Conservation (phyloP, 2,113 vertebrate genomes). For the Addax nasomaculatus region DNA sequence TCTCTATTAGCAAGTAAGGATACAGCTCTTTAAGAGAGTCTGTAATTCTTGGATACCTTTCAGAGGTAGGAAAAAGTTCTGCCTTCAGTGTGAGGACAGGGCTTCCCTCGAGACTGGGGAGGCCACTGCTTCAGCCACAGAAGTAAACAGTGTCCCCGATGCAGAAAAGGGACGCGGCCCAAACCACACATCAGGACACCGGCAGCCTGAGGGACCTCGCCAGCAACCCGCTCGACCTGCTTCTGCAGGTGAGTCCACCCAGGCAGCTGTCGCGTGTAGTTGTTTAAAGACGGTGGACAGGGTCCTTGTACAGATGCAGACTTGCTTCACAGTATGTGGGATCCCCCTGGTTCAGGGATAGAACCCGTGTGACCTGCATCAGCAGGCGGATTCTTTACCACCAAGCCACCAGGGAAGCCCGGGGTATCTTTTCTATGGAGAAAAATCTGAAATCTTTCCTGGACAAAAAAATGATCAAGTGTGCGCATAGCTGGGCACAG, state of each 20-base stretch:
- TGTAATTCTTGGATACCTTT: neutral
- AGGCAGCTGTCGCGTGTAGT: rapidly evolving
- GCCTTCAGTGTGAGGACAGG: rapidly evolving
- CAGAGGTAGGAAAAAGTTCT: neutral
- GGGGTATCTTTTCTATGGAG: neutral
- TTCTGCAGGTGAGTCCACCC: neutral
- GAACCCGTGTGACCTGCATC: neutral
- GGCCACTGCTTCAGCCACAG: neutral
- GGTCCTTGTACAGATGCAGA: too few species aligned
- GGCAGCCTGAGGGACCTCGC: rapidly evolving
- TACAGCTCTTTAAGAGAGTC: neutral
- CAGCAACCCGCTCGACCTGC: rapidly evolving
- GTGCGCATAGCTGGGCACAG: rapidly evolving
- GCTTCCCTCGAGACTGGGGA: neutral
- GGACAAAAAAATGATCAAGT: rapidly evolving
- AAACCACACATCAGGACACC: rapidly evolving
- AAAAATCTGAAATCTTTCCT: neutral
- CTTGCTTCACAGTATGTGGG: neutral
- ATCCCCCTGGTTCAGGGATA: neutral
- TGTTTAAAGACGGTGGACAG: rapidly evolving
- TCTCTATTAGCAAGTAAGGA: rapidly evolving
- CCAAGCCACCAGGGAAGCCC: neutral
- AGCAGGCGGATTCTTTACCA: neutral
- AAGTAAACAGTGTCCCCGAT: rapidly evolving
- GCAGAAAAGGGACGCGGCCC: rapidly evolving